phyloP scores from a whole-genome alignment of 2,888 invertebrate species.

The Diplazon laetatorius region DNA sequence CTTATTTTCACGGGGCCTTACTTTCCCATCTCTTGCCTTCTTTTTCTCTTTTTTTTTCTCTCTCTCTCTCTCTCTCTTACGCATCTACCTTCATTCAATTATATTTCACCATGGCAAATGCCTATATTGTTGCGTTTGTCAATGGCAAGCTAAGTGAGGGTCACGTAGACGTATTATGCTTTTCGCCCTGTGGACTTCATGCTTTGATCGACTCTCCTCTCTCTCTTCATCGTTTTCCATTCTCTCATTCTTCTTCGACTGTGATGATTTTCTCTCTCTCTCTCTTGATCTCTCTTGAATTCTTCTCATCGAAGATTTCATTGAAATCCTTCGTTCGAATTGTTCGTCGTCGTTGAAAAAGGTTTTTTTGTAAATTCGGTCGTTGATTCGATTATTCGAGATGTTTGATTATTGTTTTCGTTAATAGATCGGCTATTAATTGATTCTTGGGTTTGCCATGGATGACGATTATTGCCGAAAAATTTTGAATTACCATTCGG shows the following conservation, averaged over 20 bases:
- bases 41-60: slow-evolving; percentile 24
- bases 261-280: slow-evolving; percentile 50
- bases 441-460: no score
- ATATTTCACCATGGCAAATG: slow-evolving; percentile 82
- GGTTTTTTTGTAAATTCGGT: no score
- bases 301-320: slow-evolving; percentile 31
- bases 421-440: no score
- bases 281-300: slow-evolving; percentile 38
- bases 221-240: no score
- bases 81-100: slow-evolving; percentile 78
- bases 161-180: slow-evolving; percentile 79
- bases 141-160: slow-evolving; percentile 81
- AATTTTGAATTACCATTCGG: no score
- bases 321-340: slow-evolving; percentile 19
- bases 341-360: neutral
- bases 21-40: slow-evolving; percentile 30
- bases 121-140: slow-evolving; percentile 82
- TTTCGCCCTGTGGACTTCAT: slow-evolving; percentile 76
- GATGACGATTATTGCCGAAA: no score
- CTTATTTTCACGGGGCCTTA: slow-evolving; percentile 21
- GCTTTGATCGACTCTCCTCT: slow-evolving; percentile 51
- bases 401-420: no score
- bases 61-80: slow-evolving; percentile 59
- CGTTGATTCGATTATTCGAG: slow-evolving; percentile 15
- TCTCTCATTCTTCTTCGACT: slow-evolving; percentile 39